Percentiles rank a stretch among this genome's conserved stretches.
Evolutionary conservation across 2,888 invertebrate species (phyloP).

Genomic region (Phania funesta): DNA sequence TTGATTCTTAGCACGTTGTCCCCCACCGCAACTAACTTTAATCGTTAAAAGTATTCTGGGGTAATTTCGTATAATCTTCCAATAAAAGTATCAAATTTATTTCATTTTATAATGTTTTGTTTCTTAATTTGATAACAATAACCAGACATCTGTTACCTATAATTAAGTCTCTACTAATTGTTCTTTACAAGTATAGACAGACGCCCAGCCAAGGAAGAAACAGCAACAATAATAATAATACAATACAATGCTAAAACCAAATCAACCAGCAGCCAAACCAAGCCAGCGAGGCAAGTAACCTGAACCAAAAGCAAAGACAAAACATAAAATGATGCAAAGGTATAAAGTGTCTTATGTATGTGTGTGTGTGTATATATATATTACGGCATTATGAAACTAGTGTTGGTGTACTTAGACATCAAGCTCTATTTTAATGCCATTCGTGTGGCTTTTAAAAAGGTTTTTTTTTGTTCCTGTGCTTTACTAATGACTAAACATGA

Average conservation of each 20-base stretch:
- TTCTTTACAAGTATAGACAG: constrained; percentile 56
- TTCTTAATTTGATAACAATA: constrained; percentile 66
- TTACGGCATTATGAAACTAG: neutral
- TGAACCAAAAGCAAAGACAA: constrained; percentile 43
- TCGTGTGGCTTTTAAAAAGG: constrained; percentile 66
- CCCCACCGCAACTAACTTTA: neutral
- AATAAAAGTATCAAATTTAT: constrained; percentile 64
- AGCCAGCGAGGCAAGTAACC: constrained; percentile 27
- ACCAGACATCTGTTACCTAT: constrained; percentile 66
- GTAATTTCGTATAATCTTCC: constrained; percentile 54
- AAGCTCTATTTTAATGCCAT: constrained; percentile 57
- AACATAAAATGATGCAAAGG: constrained; percentile 11
- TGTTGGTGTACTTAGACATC: constrained; percentile 47
- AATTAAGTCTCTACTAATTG: constrained; percentile 66
- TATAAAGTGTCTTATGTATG: neutral
- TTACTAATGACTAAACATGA: constrained; percentile 62
- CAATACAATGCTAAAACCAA: constrained; percentile 40
- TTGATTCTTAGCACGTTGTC: constrained; percentile 23
- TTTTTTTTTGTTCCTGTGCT: constrained; percentile 68
- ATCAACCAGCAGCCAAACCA: constrained; percentile 46
- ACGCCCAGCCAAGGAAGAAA: constrained; percentile 32
- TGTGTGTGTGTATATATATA: neutral
- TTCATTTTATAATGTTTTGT: constrained; percentile 55
- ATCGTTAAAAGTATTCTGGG: neutral
- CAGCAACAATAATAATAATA: constrained; percentile 28